phyloP scores from a whole-genome alignment of 2,888 invertebrate genomes.

The Clitarchus hookeri region DNA sequence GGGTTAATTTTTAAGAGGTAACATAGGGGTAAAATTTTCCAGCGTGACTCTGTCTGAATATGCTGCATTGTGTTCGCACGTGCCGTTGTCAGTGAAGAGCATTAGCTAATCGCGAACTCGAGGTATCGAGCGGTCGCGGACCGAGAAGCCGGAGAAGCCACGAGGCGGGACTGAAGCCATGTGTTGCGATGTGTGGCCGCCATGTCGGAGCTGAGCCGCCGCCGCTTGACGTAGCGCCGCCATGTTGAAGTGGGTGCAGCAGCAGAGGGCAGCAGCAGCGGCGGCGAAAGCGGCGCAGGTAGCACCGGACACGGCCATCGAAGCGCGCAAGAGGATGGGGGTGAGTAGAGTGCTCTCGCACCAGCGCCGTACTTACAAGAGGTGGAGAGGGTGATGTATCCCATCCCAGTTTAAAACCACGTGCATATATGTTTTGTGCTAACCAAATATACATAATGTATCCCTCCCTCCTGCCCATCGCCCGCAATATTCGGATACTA shows the following conservation, averaged over 20 bases:
- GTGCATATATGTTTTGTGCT: no score
- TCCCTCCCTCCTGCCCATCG: no score
- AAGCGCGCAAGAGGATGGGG: conserved; percentile 24
- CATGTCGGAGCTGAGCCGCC: not conserved
- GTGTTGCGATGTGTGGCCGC: conserved; percentile 10
- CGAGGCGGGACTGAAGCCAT: not conserved
- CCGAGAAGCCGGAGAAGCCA: not conserved
- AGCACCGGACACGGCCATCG: not conserved
- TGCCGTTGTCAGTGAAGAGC: not conserved
- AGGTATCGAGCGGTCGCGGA: not conserved
- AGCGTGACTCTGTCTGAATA: not conserved
- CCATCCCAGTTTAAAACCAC: no score
- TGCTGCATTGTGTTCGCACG: not conserved
- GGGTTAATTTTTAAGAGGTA: no score
- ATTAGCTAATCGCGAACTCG: not conserved
- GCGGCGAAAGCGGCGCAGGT: not conserved
- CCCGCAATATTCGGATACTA: no score
- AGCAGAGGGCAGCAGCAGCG: conserved; percentile 3
- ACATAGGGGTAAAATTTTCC: not conserved
- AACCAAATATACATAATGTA: no score
- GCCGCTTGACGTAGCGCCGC: not conserved
- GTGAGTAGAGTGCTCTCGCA: not conserved
- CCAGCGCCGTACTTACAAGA: not conserved
- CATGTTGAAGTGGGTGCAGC: conserved; percentile 36
- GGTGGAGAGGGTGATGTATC: not conserved